phyloP scores from a whole-genome alignment of 2,888 invertebrate species.

The Nephrocerus scutellatus region DNA sequence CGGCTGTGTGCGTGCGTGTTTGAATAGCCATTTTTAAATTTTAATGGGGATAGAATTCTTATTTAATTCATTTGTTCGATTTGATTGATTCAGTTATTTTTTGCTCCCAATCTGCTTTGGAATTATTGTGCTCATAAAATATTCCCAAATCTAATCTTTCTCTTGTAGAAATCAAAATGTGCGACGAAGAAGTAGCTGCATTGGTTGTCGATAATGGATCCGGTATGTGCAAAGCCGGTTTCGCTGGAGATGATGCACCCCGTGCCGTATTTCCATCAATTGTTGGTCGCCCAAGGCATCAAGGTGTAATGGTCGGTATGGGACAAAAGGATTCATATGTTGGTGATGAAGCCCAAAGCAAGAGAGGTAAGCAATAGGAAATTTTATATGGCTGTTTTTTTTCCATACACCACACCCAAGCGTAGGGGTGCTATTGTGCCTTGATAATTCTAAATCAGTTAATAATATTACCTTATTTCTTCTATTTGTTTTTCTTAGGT shows the following conservation, averaged over 20 bases:
- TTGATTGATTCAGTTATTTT: conserved; percentile 9
- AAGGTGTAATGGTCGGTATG: conserved; percentile 89
- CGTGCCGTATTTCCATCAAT: conserved; percentile 84
- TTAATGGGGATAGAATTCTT: conserved; percentile 1
- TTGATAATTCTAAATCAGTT: neutral
- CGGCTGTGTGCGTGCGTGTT: too few species aligned
- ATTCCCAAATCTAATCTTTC: conserved; percentile 11
- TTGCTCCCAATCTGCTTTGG: conserved; percentile 7
- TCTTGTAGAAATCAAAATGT: conserved; percentile 58
- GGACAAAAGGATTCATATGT: conserved; percentile 86
- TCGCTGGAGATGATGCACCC: conserved; percentile 84
- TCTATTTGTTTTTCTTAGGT: conserved; percentile 48
- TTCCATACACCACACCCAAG: neutral
- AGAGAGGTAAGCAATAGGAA: conserved; percentile 59
- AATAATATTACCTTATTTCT: neutral
- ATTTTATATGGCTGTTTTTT: neutral
- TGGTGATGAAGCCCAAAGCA: conserved; percentile 80
- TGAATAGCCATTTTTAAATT: too few species aligned
- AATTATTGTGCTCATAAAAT: conserved; percentile 8
- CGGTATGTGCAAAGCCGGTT: conserved; percentile 91
- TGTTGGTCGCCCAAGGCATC: conserved; percentile 84
- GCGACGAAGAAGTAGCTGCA: conserved; percentile 94
- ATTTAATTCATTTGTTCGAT: conserved; percentile 8
- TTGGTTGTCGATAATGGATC: conserved; percentile 89
- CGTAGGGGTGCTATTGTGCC: neutral